These are phyloP conservation scores for Hypothenemus hampei DNA, from an alignment of 1,140 invertebrate genomes.

Conservation along the genomic window DNA sequence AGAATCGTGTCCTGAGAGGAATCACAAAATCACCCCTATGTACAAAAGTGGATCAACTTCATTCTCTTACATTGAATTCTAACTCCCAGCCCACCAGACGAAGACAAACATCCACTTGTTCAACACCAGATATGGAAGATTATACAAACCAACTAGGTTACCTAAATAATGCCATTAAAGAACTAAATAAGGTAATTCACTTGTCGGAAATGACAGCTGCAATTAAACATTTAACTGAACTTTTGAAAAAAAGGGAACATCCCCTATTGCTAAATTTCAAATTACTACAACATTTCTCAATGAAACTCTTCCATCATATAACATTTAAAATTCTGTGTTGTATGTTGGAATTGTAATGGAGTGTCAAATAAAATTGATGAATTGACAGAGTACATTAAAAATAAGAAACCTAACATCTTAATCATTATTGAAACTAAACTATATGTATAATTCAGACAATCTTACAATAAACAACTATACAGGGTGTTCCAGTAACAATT, in stretches of 20 bases:
- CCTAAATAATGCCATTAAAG: background rate
- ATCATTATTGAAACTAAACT: conserved; percentile 9
- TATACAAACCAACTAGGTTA: conserved; percentile 8
- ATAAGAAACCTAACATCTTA: background rate
- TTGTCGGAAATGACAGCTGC: background rate
- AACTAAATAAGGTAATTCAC: conserved; percentile 8
- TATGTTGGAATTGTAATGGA: conserved; percentile 10
- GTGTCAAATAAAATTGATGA: conserved; percentile 2
- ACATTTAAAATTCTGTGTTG: conserved; percentile 4
- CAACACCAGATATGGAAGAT: no score
- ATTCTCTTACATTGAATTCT: no score
- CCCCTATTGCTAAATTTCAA: background rate
- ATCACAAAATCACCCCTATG: no score
- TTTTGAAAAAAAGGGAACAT: background rate
- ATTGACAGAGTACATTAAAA: background rate
- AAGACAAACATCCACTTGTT: background rate
- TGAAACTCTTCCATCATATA: background rate
- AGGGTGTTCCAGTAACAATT: no score
- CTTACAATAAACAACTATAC: no score
- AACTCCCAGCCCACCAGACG: no score
- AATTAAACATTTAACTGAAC: background rate
- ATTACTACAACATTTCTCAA: background rate
- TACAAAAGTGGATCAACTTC: no score
- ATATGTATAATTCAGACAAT: no score
- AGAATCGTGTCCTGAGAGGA: no score